Percentiles rank a stretch among this genome's conserved stretches.
These are phyloP conservation scores for Ferdinandea cuprea DNA, from an alignment of 2,888 invertebrate species.

Conservation along the genomic window DNA sequence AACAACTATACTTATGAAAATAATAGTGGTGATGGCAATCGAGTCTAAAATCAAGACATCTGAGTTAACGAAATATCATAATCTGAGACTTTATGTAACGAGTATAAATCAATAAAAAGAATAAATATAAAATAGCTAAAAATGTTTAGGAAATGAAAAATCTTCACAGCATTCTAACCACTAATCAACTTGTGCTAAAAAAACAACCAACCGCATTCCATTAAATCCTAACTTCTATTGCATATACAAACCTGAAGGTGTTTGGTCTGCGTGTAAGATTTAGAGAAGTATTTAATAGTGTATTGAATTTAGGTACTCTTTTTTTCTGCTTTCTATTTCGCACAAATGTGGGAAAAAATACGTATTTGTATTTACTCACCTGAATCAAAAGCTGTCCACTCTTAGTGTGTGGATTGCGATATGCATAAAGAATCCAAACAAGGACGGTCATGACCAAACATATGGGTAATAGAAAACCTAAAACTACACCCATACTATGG, in stretches of 20 bases:
- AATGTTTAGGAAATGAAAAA: too few relatives aligned
- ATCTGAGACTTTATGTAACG: too few relatives aligned
- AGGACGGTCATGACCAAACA: constrained; percentile 87
- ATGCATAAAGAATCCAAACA: constrained; percentile 96
- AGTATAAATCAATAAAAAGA: too few relatives aligned
- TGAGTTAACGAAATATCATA: too few relatives aligned
- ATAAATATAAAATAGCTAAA: too few relatives aligned
- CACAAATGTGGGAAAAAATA: constrained; percentile 5
- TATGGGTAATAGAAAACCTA: constrained; percentile 89
- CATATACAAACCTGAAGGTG: constrained; percentile 81
- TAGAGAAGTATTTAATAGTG: constrained; percentile 47
- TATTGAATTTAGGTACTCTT: constrained; percentile 9
- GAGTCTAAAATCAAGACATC: too few relatives aligned
- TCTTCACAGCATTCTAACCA: constrained; percentile 31
- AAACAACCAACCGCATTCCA: constrained; percentile 40
- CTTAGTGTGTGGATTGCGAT: constrained; percentile 96
- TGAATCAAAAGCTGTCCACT: constrained; percentile 98
- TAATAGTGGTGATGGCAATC: too few relatives aligned
- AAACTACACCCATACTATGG: constrained; percentile 82
- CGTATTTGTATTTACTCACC: constrained; percentile 85
- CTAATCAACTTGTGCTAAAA: constrained; percentile 18
- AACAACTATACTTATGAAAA: too few relatives aligned
- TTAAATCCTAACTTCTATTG: constrained; percentile 33
- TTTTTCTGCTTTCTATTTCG: constrained; percentile 16
- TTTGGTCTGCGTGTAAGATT: constrained; percentile 82